Base-by-base conservation (phyloP, 2,113 vertebrate genomes). In the Gnathochromis pfefferi region DNA sequence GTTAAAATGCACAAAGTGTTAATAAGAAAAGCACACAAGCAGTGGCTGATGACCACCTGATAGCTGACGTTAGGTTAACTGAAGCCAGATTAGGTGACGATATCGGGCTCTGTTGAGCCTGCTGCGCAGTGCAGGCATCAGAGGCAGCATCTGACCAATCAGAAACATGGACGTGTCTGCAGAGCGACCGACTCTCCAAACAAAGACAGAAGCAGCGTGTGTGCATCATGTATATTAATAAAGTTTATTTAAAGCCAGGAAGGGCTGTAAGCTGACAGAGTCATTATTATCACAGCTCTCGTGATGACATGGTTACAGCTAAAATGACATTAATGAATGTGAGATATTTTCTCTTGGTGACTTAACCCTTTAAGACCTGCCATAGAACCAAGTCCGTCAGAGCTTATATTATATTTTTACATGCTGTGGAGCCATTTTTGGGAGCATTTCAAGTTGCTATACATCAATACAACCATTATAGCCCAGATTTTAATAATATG, bases 21-120 rank as follows among this genome's bases (percentile, higher is more conserved):
- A 12, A 65, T 65, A 38, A 65, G 33, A 65, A 26, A 45, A 45
- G 40, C 38, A 70, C 5, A 6, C 65, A 0, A 42, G 7, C 35
- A 1, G 63, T 3, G 0, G 57, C 19, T 68, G 63, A 38, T 13
- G 2, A 68, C 2, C 65, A 42, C 38, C 38, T 70, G 60, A 65
- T 2, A 65, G 6, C 60, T 65, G 60, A 21, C 21, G 19, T 65
- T 65, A 65, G 60, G 19, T 65, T 65, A 65, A 65, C 60, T 65
- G 33, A 38, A 38, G 60, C 19, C 33, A 65, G 19, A 0, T 65
- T 13, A 12, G 10, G 60, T 38, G 60, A 5, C 4, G 19, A 65
- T 65, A 7, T 65, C 33, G 2, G 60, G 33, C 33, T 65, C 0
- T 65, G 60, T 0, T 38, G 57, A 65, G 60, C 60, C 58, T 65